Percentiles rank a stretch among this genome's conserved stretches.
Conservation (phyloP, 1,140 invertebrate species). For the Aphelinus certus region DNA sequence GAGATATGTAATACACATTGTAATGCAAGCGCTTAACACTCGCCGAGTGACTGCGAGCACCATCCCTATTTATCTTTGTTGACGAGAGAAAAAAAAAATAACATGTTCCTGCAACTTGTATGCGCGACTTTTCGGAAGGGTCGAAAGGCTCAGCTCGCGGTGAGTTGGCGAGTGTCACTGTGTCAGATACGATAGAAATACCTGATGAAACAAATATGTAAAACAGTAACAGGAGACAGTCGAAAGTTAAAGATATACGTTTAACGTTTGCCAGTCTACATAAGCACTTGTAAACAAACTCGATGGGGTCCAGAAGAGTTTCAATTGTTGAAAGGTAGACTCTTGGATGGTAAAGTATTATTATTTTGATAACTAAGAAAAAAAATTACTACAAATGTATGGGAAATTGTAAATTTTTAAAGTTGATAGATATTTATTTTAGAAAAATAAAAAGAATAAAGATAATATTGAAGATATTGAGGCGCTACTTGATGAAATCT, state of each 20-base stretch:
- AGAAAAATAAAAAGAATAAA: constrained; percentile 28
- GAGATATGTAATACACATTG: neutral
- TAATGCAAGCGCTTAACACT: constrained; percentile 6
- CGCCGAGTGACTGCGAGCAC: neutral
- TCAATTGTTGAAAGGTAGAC: constrained; percentile 34
- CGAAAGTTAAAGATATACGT: constrained; percentile 30
- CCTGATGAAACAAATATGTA: constrained; percentile 5
- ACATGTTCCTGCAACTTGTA: constrained; percentile 19
- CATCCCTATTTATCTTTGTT: neutral
- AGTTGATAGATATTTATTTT: constrained; percentile 43
- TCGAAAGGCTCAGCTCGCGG: neutral
- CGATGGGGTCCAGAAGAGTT: constrained; percentile 30
- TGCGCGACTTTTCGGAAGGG: neutral
- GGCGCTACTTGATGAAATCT: constrained; percentile 31
- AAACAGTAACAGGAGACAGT: constrained; percentile 6
- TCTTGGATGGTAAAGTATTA: constrained; percentile 33
- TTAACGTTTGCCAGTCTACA: constrained; percentile 38
- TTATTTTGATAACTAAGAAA: constrained; percentile 37
- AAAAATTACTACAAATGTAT: constrained; percentile 16
- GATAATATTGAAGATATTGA: constrained; percentile 16
- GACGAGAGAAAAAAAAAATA: constrained; percentile 4
- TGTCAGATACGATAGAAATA: constrained; percentile 3
- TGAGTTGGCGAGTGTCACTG: neutral
- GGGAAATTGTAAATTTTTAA: constrained; percentile 39
- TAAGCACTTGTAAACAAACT: constrained; percentile 31